These are phyloP conservation scores for Pristionchus fissidentatus DNA, from an alignment of 2,888 invertebrate species.

Conservation along the genomic window DNA sequence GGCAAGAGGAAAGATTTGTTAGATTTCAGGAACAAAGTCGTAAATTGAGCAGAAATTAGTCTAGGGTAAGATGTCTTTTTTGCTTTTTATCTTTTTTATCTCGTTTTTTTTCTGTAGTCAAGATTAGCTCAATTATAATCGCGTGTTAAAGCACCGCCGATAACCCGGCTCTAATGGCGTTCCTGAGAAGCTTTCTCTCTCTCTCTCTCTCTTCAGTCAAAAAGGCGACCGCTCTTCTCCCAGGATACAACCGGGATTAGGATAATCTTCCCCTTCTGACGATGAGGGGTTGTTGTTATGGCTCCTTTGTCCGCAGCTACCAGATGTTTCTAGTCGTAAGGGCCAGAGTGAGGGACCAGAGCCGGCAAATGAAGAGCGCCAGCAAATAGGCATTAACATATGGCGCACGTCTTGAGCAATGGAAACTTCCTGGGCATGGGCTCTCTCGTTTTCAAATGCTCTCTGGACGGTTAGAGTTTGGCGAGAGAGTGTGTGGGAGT, in stretches of 20 bases:
- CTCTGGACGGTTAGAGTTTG: neutral
- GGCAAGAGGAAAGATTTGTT: neutral
- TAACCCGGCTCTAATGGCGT: conserved; percentile 3
- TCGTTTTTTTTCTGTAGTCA: too few species aligned
- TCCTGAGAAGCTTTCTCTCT: neutral
- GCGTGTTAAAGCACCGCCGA: neutral
- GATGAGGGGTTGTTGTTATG: conserved; percentile 39
- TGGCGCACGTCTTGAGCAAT: neutral
- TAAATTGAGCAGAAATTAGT: neutral
- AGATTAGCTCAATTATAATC: too few species aligned
- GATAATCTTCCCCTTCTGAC: conserved; percentile 23
- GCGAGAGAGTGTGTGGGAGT: neutral
- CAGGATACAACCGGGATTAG: conserved; percentile 24
- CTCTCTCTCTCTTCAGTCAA: too few species aligned
- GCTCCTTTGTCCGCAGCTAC: conserved; percentile 13
- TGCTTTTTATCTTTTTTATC: neutral
- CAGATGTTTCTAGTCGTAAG: conserved; percentile 42
- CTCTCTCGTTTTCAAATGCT: neutral
- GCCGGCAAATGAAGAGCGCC: neutral
- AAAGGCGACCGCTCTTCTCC: too few species aligned
- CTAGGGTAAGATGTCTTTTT: neutral
- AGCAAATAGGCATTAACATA: conserved; percentile 4
- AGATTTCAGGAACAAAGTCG: neutral
- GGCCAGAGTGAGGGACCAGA: neutral
- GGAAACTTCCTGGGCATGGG: neutral